Evolutionary conservation across 37 sponge, comb jelly and placozoan genomes (phyloP).

Genomic region (Beroe forskalii): DNA sequence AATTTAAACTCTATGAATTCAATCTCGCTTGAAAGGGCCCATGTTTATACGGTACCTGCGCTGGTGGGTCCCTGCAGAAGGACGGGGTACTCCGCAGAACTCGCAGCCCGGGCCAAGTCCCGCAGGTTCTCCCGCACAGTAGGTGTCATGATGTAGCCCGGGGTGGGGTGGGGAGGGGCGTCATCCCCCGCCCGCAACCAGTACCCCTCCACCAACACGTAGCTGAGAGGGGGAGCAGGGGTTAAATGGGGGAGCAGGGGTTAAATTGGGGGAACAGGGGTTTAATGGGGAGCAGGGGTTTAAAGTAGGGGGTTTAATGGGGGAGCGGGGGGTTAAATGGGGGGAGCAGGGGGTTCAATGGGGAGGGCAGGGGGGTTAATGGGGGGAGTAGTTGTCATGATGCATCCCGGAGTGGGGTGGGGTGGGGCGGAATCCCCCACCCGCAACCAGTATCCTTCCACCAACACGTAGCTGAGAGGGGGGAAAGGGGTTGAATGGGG

Average conservation of each 20-base stretch:
- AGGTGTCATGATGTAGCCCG: conserved; percentile 77
- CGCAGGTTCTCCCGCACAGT: conserved; percentile 84
- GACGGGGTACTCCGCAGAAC: conserved; percentile 78
- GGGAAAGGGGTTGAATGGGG: too few relatives aligned
- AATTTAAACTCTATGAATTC: not conserved
- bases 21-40: not conserved
- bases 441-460: conserved; percentile 88
- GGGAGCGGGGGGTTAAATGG: too few relatives aligned
- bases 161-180: not conserved
- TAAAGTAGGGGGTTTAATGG: too few relatives aligned
- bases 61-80: conserved; percentile 96
- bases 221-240: not conserved
- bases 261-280: too few relatives aligned
- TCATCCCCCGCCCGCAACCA: conserved; percentile 76
- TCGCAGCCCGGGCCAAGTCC: conserved; percentile 85
- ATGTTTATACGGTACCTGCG: too few relatives aligned
- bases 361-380: conserved; percentile 85
- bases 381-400: conserved; percentile 79
- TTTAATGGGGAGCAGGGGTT: too few relatives aligned
- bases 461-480: conserved; percentile 62
- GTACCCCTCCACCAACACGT: conserved; percentile 80
- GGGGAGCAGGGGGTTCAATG: too few relatives aligned
- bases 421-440: conserved; percentile 61
- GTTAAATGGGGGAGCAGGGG: too few relatives aligned
- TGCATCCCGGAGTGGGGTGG: conserved; percentile 66